Percentiles rank a stretch among this genome's conserved stretches.
phyloP scores from a whole-genome alignment of 1,140 invertebrate species.

The Holotrichia oblita region DNA sequence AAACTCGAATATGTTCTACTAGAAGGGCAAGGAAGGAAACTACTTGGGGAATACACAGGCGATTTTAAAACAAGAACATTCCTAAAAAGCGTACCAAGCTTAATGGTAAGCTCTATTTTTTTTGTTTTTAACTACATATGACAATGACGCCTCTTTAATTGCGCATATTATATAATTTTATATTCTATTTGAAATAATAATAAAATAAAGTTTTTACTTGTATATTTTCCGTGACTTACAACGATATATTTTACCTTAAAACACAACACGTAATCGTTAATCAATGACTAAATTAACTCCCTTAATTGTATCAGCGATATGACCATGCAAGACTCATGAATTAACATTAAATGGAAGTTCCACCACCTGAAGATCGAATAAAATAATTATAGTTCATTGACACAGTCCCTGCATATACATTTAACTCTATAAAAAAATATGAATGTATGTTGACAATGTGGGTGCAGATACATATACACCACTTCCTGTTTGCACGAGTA shows the following conservation, averaged over 20 bases:
- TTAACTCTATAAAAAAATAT: not conserved
- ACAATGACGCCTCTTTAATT: no score
- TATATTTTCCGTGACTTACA: no score
- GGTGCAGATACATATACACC: not conserved
- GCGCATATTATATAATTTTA: no score
- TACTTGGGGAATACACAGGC: slow-evolving; percentile 73
- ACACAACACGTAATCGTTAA: not conserved
- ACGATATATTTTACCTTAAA: no score
- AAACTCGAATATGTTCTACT: slow-evolving; percentile 81
- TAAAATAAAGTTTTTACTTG: no score
- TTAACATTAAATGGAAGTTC: not conserved
- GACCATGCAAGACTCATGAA: not conserved
- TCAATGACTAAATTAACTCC: not conserved
- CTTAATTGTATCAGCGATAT: not conserved
- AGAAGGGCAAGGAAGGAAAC: slow-evolving; percentile 78
- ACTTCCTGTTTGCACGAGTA: not conserved
- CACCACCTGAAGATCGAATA: not conserved
- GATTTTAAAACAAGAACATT: slow-evolving; percentile 74
- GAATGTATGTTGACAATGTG: not conserved
- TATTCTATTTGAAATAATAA: no score
- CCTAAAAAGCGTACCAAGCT: slow-evolving; percentile 71
- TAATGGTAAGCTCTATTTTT: slow-evolving; percentile 67
- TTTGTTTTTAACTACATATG: no score
- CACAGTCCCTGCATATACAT: not conserved
- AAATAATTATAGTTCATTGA: slow-evolving; percentile 38